Evolutionary conservation across 2,888 invertebrate species (phyloP).

Genomic region (Steinernema hermaphroditum): DNA sequence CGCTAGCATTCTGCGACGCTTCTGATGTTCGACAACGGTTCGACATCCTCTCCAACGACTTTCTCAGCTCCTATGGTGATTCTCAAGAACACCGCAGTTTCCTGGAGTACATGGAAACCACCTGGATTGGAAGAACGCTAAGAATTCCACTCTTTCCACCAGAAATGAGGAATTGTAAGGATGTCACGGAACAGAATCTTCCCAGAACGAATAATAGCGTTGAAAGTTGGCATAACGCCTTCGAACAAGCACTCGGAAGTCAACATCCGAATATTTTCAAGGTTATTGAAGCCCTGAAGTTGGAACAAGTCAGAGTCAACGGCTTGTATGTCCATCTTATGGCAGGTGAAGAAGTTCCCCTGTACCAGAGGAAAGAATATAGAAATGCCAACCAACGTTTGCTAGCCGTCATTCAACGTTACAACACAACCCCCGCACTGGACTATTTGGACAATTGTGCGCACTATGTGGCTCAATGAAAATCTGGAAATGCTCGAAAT

Average conservation of each 20-base stretch:
- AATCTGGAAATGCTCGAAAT: too few relatives aligned
- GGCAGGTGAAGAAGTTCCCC: neutral
- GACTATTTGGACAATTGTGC: neutral
- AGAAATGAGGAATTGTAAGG: conserved; percentile 30
- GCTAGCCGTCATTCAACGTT: neutral
- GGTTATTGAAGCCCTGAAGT: conserved; percentile 7
- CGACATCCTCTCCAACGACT: neutral
- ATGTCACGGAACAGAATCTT: conserved; percentile 3
- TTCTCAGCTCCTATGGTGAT: neutral
- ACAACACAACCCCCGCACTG: neutral
- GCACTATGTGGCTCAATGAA: too few relatives aligned
- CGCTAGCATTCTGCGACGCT: neutral
- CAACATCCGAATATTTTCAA: conserved; percentile 27
- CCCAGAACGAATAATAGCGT: conserved; percentile 5
- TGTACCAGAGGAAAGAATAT: conserved; percentile 3
- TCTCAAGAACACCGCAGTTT: neutral
- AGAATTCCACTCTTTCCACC: neutral
- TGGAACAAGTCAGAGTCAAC: conserved; percentile 8
- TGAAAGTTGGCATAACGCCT: conserved; percentile 17
- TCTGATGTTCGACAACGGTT: neutral
- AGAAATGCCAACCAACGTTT: neutral
- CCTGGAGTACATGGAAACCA: neutral
- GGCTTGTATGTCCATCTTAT: conserved; percentile 15
- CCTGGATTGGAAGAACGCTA: conserved; percentile 8
- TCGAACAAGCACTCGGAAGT: conserved; percentile 1